These are phyloP conservation scores for Scylla paramamosain DNA, from an alignment of 1,140 invertebrate species.

Conservation along the genomic window DNA sequence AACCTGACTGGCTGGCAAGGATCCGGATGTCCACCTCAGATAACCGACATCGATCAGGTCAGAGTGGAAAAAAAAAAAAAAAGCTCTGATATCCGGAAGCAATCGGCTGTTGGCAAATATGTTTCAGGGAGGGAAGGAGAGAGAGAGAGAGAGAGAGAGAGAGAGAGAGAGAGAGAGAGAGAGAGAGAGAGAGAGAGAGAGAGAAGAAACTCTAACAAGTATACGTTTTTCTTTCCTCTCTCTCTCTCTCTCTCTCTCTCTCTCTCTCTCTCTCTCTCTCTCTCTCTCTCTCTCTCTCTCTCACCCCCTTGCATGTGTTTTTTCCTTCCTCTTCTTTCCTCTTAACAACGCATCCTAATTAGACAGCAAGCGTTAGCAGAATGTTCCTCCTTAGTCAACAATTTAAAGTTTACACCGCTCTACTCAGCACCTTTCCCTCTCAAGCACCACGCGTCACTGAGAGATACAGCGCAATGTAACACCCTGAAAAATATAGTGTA, in stretches of 20 bases:
- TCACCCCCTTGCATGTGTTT: not conserved
- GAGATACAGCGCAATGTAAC: too few relatives aligned
- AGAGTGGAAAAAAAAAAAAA: not conserved
- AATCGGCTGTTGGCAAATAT: conserved; percentile 59
- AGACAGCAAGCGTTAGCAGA: not conserved
- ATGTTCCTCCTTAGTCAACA: not conserved
- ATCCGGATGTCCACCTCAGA: conserved; percentile 30
- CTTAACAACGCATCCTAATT: conserved; percentile 14
- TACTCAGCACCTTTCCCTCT: not conserved
- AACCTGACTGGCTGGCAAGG: not conserved
- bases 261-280: not conserved
- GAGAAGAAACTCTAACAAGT: not conserved
- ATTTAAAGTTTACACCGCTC: not conserved
- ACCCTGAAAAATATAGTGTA: not conserved
- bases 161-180: conserved; percentile 25
- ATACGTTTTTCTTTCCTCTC: not conserved
- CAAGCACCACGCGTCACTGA: not conserved
- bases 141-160: not conserved
- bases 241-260: conserved; percentile 3
- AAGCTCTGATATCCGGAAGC: conserved; percentile 55
- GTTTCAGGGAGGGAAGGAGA: not conserved
- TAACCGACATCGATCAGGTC: conserved; percentile 63
- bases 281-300: conserved; percentile 20
- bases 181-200: not conserved
- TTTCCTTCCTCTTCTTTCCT: not conserved